Conservation (phyloP, 2,888 invertebrate genomes). For the Barypeithes pellucidus region DNA sequence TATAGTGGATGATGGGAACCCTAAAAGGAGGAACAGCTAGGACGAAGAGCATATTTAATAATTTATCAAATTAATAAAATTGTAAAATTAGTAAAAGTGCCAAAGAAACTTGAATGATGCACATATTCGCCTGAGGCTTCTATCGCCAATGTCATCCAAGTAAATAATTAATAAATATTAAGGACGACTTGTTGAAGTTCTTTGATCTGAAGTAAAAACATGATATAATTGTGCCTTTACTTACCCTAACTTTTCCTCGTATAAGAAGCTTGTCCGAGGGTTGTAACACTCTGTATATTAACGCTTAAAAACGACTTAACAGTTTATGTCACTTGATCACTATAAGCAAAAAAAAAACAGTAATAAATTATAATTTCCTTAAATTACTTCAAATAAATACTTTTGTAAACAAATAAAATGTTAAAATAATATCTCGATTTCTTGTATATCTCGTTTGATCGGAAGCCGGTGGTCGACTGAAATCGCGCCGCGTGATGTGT, state of each 20-base stretch:
- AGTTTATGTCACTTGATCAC: slow-evolving; percentile 25
- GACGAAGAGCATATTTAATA: no score
- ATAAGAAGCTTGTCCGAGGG: background rate
- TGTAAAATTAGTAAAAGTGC: no score
- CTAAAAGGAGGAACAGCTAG: no score
- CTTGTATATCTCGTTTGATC: slow-evolving; percentile 49
- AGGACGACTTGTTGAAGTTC: no score
- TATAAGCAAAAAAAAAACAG: slow-evolving; percentile 32
- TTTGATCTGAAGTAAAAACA: no score
- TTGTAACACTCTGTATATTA: slow-evolving; percentile 10
- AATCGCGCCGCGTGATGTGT: slow-evolving; percentile 40
- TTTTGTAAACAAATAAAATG: slow-evolving; percentile 11
- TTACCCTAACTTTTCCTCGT: slow-evolving; percentile 8
- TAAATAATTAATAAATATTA: no score
- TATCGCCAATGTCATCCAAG: no score
- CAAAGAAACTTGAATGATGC: no score
- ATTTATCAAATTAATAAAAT: no score
- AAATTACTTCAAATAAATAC: background rate
- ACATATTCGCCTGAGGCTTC: no score
- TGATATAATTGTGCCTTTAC: background rate
- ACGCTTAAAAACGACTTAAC: background rate
- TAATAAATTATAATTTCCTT: slow-evolving; percentile 18
- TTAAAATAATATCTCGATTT: slow-evolving; percentile 9
- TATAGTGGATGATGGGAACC: no score
- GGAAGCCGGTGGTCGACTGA: slow-evolving; percentile 53